A percentile compares a stretch with the other conserved stretches of the same genome.
Conservation (phyloP, 2,888 invertebrate species). For the Sinohyriopsis cumingii region DNA sequence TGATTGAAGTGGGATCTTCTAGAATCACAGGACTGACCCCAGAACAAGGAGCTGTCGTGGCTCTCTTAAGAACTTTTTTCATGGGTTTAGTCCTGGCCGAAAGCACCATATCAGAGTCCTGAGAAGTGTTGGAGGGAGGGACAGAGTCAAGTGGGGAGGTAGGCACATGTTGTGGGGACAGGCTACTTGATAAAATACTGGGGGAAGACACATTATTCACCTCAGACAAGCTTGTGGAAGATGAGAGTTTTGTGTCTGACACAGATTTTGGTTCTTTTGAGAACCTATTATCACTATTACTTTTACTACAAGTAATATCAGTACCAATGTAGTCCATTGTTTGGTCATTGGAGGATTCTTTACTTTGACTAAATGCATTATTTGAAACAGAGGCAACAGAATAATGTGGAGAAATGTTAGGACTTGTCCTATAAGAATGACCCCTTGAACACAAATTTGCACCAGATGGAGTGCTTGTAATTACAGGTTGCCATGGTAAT, state of each 20-base stretch:
- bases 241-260: constrained; percentile 6
- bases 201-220: neutral
- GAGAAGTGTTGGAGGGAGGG: constrained; percentile 5
- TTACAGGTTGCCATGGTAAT: too few relatives aligned
- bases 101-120: constrained; percentile 19
- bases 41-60: constrained; percentile 49
- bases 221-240: constrained; percentile 17
- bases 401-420: too few relatives aligned
- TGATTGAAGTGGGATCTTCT: constrained; percentile 32
- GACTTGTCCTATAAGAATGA: too few relatives aligned
- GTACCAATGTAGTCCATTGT: constrained; percentile 15
- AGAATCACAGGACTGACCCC: constrained; percentile 39
- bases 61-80: constrained; percentile 55
- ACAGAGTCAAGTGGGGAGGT: neutral
- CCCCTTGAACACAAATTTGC: too few relatives aligned
- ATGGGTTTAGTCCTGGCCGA: constrained; percentile 36
- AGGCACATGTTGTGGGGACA: too few relatives aligned
- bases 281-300: constrained; percentile 2
- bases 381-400: neutral
- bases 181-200: too few relatives aligned
- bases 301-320: constrained; percentile 7
- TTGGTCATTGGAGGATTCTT: constrained; percentile 5
- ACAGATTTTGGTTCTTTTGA: constrained; percentile 8
- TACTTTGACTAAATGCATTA: constrained; percentile 3
- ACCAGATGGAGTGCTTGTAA: too few relatives aligned